These are phyloP conservation scores for Heliothis peltigera DNA, from an alignment of 2,888 invertebrate genomes.

Conservation along the genomic window DNA sequence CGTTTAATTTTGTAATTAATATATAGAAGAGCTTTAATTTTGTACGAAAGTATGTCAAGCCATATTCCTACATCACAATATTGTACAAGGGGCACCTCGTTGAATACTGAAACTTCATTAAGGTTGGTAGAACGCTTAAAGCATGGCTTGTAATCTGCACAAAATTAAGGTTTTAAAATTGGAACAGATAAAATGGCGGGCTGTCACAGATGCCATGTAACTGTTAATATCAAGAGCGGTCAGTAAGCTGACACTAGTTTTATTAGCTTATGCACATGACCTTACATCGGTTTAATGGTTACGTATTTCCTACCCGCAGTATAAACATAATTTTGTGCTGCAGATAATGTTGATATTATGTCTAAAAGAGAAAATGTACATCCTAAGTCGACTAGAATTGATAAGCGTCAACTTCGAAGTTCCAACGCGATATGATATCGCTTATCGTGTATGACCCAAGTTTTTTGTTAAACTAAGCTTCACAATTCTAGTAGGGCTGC, in stretches of 20 bases:
- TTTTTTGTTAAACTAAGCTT: conserved; percentile 71
- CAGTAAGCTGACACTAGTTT: conserved; percentile 49
- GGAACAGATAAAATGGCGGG: conserved; percentile 16
- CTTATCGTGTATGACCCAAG: conserved; percentile 78
- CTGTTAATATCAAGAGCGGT: conserved; percentile 41
- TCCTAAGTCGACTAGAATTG: conserved; percentile 35
- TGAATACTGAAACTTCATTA: conserved; percentile 23
- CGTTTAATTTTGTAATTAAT: conserved; percentile 35
- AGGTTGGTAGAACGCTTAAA: conserved; percentile 9
- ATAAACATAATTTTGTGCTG: conserved; percentile 15
- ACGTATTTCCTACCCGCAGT: conserved; percentile 45
- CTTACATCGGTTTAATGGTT: conserved; percentile 54
- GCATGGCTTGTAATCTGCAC: conserved; percentile 3
- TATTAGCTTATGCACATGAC: conserved; percentile 50
- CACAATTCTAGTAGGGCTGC: conserved; percentile 57
- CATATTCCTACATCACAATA: conserved; percentile 27
- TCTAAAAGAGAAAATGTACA: conserved; percentile 34
- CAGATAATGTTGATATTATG: conserved; percentile 19
- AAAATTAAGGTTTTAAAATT: conserved; percentile 18
- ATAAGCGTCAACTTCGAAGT: conserved; percentile 66
- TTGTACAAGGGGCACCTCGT: conserved; percentile 12
- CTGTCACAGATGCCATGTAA: conserved; percentile 24
- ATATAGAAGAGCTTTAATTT: conserved; percentile 40
- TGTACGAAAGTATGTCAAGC: conserved; percentile 33
- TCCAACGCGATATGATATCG: conserved; percentile 73